Base-by-base conservation (phyloP, 2,888 invertebrate genomes). In the Aspidiotus rigidus region DNA sequence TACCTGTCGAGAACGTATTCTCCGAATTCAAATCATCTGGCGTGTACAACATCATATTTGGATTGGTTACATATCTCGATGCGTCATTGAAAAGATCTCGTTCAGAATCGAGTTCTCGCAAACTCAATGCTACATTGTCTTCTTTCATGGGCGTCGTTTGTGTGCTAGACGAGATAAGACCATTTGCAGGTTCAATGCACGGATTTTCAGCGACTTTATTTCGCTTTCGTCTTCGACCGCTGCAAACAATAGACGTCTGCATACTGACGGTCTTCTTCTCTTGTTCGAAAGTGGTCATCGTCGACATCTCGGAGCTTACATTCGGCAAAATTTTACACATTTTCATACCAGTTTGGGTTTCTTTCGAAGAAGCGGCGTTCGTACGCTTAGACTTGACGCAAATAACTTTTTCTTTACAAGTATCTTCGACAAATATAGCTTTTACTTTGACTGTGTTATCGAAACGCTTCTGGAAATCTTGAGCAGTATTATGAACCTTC, bases 251-350 rank as follows among this genome's bases (percentile, higher is more conserved):
- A 7, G n/a, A 44, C 11, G 66, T 66, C 15, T 69, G 69, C 69
- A 69, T 69, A 28, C 69, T 69, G 54, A 69, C 69, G 9, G 60
- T 69, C 28, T 61, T 60, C 53, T 53, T 63, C 13, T 9, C 15
- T n/a, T 63, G 44, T 8, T 39, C 16, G 16, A 42, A 41, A 13
- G 15, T 42, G 40, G n/a, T 41, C n/a, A 54, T 16, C 8, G 62
- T 62, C 44, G 54, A 44, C 7, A 60, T 67, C 39, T 66, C 17
- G 8, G 39, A 57, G 39, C 49, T 57, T 17, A 59, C 66, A 28
- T 59, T 66, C 28, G 66, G 66, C 28, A 66, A 59, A 15, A 66
- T 66, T 66, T 66, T 66, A 17, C 66, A 66, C 66, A 66, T 66
- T 49, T 66, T 66, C 66, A 66, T 66, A 16, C 66, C 66, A n/a